phyloP scores from a whole-genome alignment of 2,888 invertebrate species.

The Colletes collaris region DNA sequence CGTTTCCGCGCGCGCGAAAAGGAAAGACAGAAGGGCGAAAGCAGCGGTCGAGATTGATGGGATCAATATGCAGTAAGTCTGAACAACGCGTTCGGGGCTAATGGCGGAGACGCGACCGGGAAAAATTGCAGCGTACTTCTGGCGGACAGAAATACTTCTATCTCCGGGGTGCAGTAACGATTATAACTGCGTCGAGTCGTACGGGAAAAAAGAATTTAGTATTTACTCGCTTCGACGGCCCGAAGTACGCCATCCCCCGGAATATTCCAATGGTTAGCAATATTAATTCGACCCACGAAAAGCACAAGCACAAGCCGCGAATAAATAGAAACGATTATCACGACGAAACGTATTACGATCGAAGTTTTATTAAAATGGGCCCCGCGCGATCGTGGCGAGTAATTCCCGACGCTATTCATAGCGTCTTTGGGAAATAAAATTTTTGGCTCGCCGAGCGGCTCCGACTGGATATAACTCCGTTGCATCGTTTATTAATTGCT shows the following conservation, averaged over 20 bases:
- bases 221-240: no score
- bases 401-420: background rate
- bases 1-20: slow-evolving; percentile 36
- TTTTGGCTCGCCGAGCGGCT: slow-evolving; percentile 13
- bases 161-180: slow-evolving; percentile 11
- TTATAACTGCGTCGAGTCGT: slow-evolving; percentile 1
- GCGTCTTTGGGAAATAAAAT: slow-evolving; percentile 23
- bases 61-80: slow-evolving; percentile 83
- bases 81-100: slow-evolving; percentile 78
- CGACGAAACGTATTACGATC: background rate
- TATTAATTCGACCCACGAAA: slow-evolving; percentile 49
- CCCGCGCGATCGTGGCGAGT: background rate
- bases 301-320: no score
- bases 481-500: slow-evolving; percentile 79
- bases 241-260: no score
- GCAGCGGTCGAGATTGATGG: slow-evolving; percentile 78
- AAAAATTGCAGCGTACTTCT: slow-evolving; percentile 58
- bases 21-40: slow-evolving; percentile 64
- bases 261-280: slow-evolving; percentile 44
- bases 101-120: slow-evolving; percentile 72
- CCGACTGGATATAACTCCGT: slow-evolving; percentile 62
- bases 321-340: slow-evolving; percentile 15
- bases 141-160: slow-evolving; percentile 10
- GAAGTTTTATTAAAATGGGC: background rate
- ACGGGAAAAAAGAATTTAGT: background rate